Evolutionary conservation across 1,140 invertebrate genomes (phyloP).

Genomic region (Cataglyphis hispanica): DNA sequence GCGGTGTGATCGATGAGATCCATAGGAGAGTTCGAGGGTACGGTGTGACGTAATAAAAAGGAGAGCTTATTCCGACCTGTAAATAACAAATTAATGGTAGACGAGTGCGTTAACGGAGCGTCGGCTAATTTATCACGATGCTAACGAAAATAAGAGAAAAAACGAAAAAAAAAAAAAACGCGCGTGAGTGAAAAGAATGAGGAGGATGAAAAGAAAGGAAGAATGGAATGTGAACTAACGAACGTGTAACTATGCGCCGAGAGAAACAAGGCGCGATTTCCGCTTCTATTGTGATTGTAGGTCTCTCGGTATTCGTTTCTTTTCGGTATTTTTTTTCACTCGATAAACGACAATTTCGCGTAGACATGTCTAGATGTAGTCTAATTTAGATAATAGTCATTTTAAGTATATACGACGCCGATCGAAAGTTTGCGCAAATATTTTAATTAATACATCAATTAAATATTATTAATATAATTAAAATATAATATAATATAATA

Average conservation of each 20-base stretch:
- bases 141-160: neutral
- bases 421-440: neutral
- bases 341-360: constrained; percentile 25
- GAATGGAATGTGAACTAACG: constrained; percentile 31
- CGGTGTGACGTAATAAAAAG: constrained; percentile 12
- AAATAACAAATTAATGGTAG: constrained; percentile 54
- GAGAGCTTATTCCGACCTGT: constrained; percentile 22
- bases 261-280: constrained; percentile 52
- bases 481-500: too few relatives aligned
- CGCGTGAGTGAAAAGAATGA: neutral
- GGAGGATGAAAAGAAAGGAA: neutral
- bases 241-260: constrained; percentile 48
- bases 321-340: neutral
- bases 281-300: constrained; percentile 52
- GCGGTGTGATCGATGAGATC: constrained; percentile 43
- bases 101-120: constrained; percentile 46
- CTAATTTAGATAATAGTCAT: constrained; percentile 19
- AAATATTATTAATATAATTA: too few relatives aligned
- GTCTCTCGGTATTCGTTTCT: constrained; percentile 38
- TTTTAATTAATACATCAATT: too few relatives aligned
- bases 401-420: neutral
- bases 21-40: neutral
- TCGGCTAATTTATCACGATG: constrained; percentile 46
- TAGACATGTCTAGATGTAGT: constrained; percentile 5
- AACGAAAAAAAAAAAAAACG: neutral